Percentiles rank a stretch among this genome's conserved stretches.
These are phyloP conservation scores for Heteromurus nitidus DNA, from an alignment of 2,888 invertebrate genomes.

Conservation along the genomic window DNA sequence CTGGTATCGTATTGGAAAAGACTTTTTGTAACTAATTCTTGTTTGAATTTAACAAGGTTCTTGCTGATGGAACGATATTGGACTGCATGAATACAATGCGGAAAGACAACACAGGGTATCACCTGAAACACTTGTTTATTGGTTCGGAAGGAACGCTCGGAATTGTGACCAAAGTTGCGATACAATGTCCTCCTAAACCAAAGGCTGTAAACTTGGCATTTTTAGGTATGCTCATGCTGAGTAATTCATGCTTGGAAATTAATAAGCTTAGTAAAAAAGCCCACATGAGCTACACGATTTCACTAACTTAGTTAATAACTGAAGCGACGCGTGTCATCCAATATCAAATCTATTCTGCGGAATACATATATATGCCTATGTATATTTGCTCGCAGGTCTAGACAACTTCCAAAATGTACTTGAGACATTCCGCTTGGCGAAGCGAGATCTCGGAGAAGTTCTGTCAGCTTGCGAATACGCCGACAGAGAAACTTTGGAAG, in stretches of 20 bases:
- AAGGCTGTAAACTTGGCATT: conserved; percentile 90
- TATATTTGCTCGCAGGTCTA: too few relatives aligned
- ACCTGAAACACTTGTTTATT: conserved; percentile 96
- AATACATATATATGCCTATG: too few relatives aligned
- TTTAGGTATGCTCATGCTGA: conserved; percentile 84
- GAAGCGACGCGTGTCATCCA: too few relatives aligned
- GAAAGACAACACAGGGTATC: conserved; percentile 99
- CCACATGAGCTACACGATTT: too few relatives aligned
- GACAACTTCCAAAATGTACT: conserved; percentile 87
- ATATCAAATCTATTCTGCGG: too few relatives aligned
- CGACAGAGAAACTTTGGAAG: conserved; percentile 84
- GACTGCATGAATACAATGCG: conserved; percentile 90
- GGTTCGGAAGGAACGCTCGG: conserved; percentile 98
- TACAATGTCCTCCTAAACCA: conserved; percentile 91
- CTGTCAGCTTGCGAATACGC: conserved; percentile 97
- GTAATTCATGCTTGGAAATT: background rate
- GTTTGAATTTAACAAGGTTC: conserved; percentile 79
- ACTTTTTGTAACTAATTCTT: background rate
- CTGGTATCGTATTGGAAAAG: background rate
- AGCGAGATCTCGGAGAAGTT: conserved; percentile 87
- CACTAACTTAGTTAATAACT: too few relatives aligned
- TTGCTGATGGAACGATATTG: conserved; percentile 89
- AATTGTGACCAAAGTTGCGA: conserved; percentile 91
- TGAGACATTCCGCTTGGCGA: conserved; percentile 84
- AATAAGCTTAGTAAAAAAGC: too few relatives aligned